Evolutionary conservation across 2,113 vertebrate genomes (phyloP).

Genomic region (Malurus cyaneus): DNA sequence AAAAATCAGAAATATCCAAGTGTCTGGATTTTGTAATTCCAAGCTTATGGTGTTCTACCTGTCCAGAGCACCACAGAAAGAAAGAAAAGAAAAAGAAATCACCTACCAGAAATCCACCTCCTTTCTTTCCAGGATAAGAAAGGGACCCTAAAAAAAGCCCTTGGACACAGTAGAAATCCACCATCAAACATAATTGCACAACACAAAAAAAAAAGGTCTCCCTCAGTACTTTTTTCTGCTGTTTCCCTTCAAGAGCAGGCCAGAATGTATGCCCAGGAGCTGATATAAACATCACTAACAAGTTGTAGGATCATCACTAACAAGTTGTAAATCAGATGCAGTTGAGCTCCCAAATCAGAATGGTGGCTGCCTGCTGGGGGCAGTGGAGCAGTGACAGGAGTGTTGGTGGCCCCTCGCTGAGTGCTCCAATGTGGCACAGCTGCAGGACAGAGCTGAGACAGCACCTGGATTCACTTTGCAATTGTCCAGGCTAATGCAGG

Average conservation of each 20-base stretch:
- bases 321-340: background rate
- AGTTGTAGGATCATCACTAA: too few relatives aligned
- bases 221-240: fast-evolving
- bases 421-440: fast-evolving
- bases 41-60: background rate
- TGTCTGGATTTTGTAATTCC: background rate
- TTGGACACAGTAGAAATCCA: fast-evolving
- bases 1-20: background rate
- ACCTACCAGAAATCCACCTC: background rate
- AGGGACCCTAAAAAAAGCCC: fast-evolving
- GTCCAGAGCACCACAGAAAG: background rate
- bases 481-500: background rate
- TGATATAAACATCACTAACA: fast-evolving
- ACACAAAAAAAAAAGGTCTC: fast-evolving
- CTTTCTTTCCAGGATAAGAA: background rate
- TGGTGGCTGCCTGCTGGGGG: background rate
- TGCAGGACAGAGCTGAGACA: background rate
- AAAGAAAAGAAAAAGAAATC: background rate
- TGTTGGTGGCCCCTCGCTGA: background rate
- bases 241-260: fast-evolving
- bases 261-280: fast-evolving
- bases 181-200: fast-evolving
- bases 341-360: background rate
- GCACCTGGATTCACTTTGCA: background rate
- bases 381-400: background rate